Conservation (phyloP, 2,888 invertebrate genomes). For the Aethes cnicana region DNA sequence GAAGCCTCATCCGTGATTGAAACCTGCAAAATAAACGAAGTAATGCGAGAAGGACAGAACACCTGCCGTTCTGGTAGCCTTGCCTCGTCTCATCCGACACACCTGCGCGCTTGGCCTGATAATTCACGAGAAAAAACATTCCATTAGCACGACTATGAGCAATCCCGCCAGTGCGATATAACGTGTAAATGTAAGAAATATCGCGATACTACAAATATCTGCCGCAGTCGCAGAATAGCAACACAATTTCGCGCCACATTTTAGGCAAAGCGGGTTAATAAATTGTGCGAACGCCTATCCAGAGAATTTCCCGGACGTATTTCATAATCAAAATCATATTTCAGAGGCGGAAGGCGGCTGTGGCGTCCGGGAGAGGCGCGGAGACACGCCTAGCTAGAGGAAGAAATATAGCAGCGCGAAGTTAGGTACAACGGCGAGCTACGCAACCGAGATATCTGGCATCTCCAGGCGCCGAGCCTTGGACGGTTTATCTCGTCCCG, state of each 20-base stretch:
- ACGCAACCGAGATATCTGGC: constrained; percentile 60
- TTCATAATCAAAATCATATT: constrained; percentile 66
- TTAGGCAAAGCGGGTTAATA: constrained; percentile 43
- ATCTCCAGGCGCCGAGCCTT: constrained; percentile 57
- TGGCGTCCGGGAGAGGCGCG: constrained; percentile 43
- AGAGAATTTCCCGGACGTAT: constrained; percentile 53
- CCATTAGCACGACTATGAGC: constrained; percentile 31
- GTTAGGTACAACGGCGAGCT: constrained; percentile 37
- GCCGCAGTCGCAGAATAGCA: constrained; percentile 34
- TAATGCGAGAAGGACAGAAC: constrained; percentile 37
- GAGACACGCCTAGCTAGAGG: constrained; percentile 43
- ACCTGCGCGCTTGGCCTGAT: constrained; percentile 39
- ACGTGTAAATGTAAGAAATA: constrained; percentile 34
- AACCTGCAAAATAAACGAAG: constrained; percentile 42
- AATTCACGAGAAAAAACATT: constrained; percentile 31
- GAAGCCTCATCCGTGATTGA: constrained; percentile 3
- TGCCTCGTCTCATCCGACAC: constrained; percentile 43
- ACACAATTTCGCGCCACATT: constrained; percentile 46
- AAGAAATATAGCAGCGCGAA: constrained; percentile 52
- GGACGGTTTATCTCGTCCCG: constrained; percentile 59
- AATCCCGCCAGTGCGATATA: constrained; percentile 19
- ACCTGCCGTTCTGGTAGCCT: constrained; percentile 54
- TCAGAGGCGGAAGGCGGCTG: constrained; percentile 46
- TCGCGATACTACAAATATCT: constrained; percentile 26
- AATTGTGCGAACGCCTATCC: constrained; percentile 49